These are phyloP conservation scores for Physella acuta DNA, from an alignment of 1,140 invertebrate genomes.

Conservation along the genomic window DNA sequence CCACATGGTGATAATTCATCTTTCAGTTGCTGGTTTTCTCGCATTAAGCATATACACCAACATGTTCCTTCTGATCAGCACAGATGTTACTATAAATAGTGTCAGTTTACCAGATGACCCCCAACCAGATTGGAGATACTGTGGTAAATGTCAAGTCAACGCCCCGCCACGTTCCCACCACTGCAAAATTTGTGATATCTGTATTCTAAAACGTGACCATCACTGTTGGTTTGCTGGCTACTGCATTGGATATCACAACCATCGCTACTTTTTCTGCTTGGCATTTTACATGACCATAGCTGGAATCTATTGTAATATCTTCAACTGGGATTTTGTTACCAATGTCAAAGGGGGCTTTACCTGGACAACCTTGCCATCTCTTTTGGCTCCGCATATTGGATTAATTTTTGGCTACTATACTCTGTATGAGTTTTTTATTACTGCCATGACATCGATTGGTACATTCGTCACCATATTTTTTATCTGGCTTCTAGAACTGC, in stretches of 20 bases:
- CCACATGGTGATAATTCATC: conserved; percentile 23
- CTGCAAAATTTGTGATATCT: conserved; percentile 77
- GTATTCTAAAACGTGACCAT: conserved; percentile 90
- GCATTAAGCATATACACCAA: conserved; percentile 40
- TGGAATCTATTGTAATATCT: conserved; percentile 44
- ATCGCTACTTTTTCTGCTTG: conserved; percentile 84
- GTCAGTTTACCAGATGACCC: conserved; percentile 18
- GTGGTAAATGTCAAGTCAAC: conserved; percentile 34
- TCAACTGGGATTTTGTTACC: conserved; percentile 41
- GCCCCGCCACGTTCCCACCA: conserved; percentile 72
- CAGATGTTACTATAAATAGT: conserved; percentile 27
- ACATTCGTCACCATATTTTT: conserved; percentile 38
- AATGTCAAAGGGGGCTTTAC: conserved; percentile 37
- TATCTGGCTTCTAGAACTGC: conserved; percentile 38
- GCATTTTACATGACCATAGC: conserved; percentile 69
- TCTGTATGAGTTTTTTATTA: conserved; percentile 38
- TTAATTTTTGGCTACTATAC: conserved; percentile 38
- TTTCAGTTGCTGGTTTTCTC: conserved; percentile 22
- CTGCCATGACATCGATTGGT: conserved; percentile 36
- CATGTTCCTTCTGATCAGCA: conserved; percentile 34
- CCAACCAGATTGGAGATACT: conserved; percentile 35
- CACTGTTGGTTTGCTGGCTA: conserved; percentile 90
- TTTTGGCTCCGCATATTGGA: conserved; percentile 42
- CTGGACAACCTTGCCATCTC: conserved; percentile 32
- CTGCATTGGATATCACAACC: conserved; percentile 87